Percentiles rank a stretch among this genome's conserved stretches.
Evolutionary conservation across 2,797 vertebrate species (phyloP).

Genomic region (Hoplostethus atlanticus): DNA sequence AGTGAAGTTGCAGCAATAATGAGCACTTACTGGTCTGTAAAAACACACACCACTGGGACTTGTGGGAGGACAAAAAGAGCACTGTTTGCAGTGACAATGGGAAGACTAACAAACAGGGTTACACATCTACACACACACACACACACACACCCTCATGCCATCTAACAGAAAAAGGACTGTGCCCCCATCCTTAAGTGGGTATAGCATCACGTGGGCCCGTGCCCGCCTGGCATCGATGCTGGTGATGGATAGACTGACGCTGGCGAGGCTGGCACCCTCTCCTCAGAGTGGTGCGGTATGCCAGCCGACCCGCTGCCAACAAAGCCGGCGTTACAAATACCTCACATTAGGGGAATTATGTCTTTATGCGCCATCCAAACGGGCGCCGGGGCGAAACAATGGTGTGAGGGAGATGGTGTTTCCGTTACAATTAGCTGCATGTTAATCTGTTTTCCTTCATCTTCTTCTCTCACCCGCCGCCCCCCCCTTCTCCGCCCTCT

Average conservation of each 20-base stretch:
- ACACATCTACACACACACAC: constrained; percentile 19
- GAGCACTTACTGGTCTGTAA: constrained; percentile 49
- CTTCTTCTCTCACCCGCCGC: constrained; percentile 10
- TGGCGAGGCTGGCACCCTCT: constrained; percentile 33
- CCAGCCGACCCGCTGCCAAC: constrained; percentile 67
- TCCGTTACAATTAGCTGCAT: constrained; percentile 69
- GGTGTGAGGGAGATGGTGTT: constrained; percentile 51
- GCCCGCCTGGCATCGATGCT: constrained; percentile 55
- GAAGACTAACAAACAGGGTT: constrained; percentile 40
- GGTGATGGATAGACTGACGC: constrained; percentile 60
- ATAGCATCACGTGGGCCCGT: constrained; percentile 51
- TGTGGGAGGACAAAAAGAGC: constrained; percentile 60
- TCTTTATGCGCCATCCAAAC: constrained; percentile 64
- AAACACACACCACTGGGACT: constrained; percentile 48
- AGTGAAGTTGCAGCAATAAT: constrained; percentile 40
- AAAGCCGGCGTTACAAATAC: constrained; percentile 76
- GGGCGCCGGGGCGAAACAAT: constrained; percentile 59
- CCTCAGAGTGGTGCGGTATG: constrained; percentile 46
- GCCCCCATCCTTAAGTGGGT: constrained; percentile 13
- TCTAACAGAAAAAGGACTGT: constrained; percentile 37
- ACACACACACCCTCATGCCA: constrained; percentile 5
- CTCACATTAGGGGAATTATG: constrained; percentile 80
- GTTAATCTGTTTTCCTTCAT: constrained; percentile 59
- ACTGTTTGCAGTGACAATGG: constrained; percentile 64
- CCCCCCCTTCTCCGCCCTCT: neutral